Evolutionary conservation across 2,888 invertebrate genomes (phyloP), one percentile per base, ranked within the genome.

Genomic region (Helicoverpa assulta): DNA sequence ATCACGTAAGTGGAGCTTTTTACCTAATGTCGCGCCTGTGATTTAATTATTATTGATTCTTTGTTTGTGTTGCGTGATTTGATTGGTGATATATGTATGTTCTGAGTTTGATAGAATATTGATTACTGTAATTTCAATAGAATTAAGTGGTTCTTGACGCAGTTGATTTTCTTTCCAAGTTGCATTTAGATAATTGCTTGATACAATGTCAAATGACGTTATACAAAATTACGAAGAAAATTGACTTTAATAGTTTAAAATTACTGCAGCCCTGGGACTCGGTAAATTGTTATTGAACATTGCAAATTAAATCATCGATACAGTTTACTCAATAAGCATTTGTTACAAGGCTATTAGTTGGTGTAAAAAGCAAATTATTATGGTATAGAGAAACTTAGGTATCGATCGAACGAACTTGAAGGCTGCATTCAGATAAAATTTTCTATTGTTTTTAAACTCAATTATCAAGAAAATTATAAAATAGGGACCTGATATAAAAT

Each of bases 1-100:
- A 88, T 87, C 82, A 80, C 61, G 70, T 77, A 70, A 86, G 83
- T 85, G 82, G 82, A 76, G 77, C 68, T 80, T 73, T 76, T 62
- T 70, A 63, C 58, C 40, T 73, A 74, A 77, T 61, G 55, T 52
- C 55, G 47, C 26, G 29, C 67, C 50, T 76, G 54, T 19, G 19
- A 59, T 73, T 70, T 52, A 51, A 40, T 67, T 61, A 40, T 67
- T 61, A 55, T 58, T 33, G 5, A 55, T 51, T 69, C 14, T 55
- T 57, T 67, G 52, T 61, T 64, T 59, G 14, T 50, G 0, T 16
- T 14, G 12, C 3, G 2, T 0, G 5, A 55, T 50, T 43, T 43
- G n/a, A 19, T 21, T 1, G 12, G 29, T 14, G 14, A 12, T 8
- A 50, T 47, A n/a, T 47, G 6, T 18, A n/a, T 0, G n/a, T 0